phyloP scores from a whole-genome alignment of 1,140 invertebrate genomes.

The Pseudobourletiella spinata region DNA sequence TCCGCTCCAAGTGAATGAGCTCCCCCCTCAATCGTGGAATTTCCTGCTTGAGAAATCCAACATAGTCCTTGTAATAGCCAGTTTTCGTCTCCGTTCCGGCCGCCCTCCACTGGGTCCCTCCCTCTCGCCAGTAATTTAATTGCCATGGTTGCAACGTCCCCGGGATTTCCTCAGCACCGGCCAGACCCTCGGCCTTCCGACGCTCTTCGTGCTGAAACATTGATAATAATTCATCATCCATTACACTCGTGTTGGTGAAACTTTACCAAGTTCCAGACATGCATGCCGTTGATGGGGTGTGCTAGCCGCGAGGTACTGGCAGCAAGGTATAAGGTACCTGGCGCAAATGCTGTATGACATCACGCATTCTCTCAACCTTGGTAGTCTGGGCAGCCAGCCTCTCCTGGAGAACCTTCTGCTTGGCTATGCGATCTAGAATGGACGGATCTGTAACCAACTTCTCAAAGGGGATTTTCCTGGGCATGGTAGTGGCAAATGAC shows the following conservation, averaged over 20 bases:
- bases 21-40: constrained; percentile 19
- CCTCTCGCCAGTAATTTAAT: constrained; percentile 20
- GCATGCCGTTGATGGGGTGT: too few species aligned
- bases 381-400: constrained; percentile 14
- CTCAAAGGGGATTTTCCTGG: constrained; percentile 23
- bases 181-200: neutral
- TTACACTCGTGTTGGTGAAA: neutral
- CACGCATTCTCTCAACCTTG: constrained; percentile 16
- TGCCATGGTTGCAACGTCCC: constrained; percentile 20
- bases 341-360: constrained; percentile 3
- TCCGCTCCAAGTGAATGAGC: constrained; percentile 15
- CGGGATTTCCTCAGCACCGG: neutral
- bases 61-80: constrained; percentile 27
- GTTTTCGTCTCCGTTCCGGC: neutral
- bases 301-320: too few species aligned
- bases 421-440: constrained; percentile 24
- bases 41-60: constrained; percentile 16
- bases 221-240: neutral
- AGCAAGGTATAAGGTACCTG: too few species aligned
- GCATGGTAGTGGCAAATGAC: constrained; percentile 8
- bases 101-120: neutral
- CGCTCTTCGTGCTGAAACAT: constrained; percentile 6
- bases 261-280: too few species aligned
- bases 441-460: constrained; percentile 30
- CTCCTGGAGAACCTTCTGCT: constrained; percentile 24